phyloP scores from a whole-genome alignment of 2,797 vertebrate species.

The Tamandua tetradactyla region DNA sequence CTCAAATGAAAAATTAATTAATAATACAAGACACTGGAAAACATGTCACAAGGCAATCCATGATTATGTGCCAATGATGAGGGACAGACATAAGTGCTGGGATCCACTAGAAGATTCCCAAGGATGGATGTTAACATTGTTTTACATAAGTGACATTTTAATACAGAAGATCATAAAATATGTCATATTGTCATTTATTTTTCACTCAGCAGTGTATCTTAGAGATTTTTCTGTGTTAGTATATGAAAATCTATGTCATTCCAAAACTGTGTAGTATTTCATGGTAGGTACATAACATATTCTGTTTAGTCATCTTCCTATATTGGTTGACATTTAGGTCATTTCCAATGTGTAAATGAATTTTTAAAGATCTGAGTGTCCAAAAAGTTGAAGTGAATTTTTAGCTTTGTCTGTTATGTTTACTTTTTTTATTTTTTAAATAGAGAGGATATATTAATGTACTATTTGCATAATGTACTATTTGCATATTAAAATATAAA shows the following conservation, averaged over 20 bases:
- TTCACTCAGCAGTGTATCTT: not conserved
- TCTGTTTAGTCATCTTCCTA: not conserved
- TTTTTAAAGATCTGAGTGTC: constrained; percentile 9
- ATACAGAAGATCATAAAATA: not conserved
- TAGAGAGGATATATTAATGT: not conserved
- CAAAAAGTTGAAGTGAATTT: not conserved
- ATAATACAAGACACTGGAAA: not conserved
- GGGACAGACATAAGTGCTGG: not conserved
- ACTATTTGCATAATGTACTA: no score
- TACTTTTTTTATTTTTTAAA: not conserved
- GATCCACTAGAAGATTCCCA: not conserved
- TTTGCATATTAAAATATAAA: not conserved
- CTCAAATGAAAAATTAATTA: constrained; percentile 29
- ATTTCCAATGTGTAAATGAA: not conserved
- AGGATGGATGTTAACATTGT: not conserved
- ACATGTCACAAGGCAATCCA: not conserved
- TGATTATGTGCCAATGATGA: not conserved
- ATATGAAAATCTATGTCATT: not conserved
- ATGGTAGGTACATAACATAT: not conserved
- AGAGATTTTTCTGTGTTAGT: not conserved
- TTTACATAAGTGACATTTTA: not conserved
- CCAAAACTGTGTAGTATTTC: not conserved
- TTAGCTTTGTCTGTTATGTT: not conserved
- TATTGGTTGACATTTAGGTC: not conserved
- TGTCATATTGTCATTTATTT: not conserved